Conservation (phyloP, 2,888 invertebrate species). For the Enchytraeus crypticus region DNA sequence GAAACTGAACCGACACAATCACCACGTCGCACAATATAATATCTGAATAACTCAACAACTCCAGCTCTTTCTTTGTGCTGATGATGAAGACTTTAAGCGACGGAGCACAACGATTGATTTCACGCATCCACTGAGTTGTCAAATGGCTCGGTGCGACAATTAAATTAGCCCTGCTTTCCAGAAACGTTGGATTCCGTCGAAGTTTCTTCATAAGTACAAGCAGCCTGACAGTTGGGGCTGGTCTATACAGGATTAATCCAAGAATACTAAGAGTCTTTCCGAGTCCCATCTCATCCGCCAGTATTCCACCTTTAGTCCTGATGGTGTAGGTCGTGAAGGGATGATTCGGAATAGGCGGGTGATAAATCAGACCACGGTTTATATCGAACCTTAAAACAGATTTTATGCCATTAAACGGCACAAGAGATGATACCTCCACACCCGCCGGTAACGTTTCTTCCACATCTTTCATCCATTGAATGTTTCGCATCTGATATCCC, state of each 20-base stretch:
- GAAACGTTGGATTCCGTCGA: background rate
- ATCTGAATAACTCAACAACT: slow-evolving; percentile 12
- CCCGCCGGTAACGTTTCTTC: background rate
- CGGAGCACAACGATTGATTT: slow-evolving; percentile 1
- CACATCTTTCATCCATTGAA: slow-evolving; percentile 9
- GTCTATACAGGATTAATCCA: slow-evolving; percentile 1
- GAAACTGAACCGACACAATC: slow-evolving; percentile 14
- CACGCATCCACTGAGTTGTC: slow-evolving; percentile 12
- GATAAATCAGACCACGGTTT: background rate
- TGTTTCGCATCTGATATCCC: slow-evolving; percentile 1
- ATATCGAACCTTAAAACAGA: slow-evolving; percentile 3
- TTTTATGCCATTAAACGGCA: slow-evolving; percentile 6
- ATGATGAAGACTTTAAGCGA: slow-evolving; percentile 11
- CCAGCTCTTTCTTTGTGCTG: slow-evolving; percentile 13
- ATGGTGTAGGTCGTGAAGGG: slow-evolving; percentile 2
- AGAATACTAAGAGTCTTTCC: slow-evolving; percentile 16
- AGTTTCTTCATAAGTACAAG: slow-evolving; percentile 2
- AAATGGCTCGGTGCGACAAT: slow-evolving; percentile 15
- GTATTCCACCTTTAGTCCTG: slow-evolving; percentile 9
- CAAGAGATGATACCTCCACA: background rate
- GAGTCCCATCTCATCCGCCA: slow-evolving; percentile 18
- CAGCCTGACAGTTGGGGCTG: background rate
- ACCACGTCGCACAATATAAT: slow-evolving; percentile 9
- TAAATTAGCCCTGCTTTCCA: slow-evolving; percentile 5
- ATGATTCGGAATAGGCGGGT: slow-evolving; percentile 2